phyloP scores from a whole-genome alignment of 1,140 invertebrate genomes.

The Heliconius eleuchia region DNA sequence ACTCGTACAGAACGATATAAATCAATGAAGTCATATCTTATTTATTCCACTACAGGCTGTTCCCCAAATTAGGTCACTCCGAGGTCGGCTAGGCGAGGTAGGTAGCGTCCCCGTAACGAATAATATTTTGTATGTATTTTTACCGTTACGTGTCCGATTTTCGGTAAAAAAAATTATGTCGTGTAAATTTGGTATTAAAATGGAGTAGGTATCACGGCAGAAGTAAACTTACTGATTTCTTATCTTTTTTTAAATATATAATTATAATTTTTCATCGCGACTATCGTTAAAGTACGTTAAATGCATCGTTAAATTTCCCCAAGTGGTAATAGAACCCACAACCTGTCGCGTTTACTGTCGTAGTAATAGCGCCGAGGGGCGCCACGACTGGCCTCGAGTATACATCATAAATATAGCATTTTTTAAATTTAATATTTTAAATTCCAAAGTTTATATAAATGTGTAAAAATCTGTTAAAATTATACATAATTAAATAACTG shows the following conservation, averaged over 20 bases:
- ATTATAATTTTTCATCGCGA: too few relatives aligned
- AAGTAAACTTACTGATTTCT: background rate
- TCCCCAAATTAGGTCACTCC: background rate
- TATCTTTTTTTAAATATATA: background rate
- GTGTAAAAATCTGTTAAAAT: too few relatives aligned
- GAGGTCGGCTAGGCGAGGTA: background rate
- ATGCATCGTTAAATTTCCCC: too few relatives aligned
- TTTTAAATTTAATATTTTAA: too few relatives aligned
- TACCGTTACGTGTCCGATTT: background rate
- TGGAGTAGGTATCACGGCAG: background rate
- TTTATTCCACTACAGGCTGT: background rate
- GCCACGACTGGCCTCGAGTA: too few relatives aligned
- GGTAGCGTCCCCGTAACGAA: background rate
- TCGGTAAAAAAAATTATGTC: background rate
- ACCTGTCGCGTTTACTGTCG: too few relatives aligned
- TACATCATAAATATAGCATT: too few relatives aligned
- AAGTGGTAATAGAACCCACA: too few relatives aligned
- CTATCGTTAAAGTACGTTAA: too few relatives aligned
- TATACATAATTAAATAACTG: background rate
- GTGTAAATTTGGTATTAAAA: background rate
- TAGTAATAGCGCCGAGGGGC: too few relatives aligned
- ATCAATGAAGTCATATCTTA: slow-evolving; percentile 4
- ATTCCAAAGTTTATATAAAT: too few relatives aligned
- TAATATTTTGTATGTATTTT: background rate
- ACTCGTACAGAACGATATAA: background rate